Evolutionary conservation across 1,140 invertebrate genomes (phyloP).

Genomic region (Trichomalopsis sarcophagae): DNA sequence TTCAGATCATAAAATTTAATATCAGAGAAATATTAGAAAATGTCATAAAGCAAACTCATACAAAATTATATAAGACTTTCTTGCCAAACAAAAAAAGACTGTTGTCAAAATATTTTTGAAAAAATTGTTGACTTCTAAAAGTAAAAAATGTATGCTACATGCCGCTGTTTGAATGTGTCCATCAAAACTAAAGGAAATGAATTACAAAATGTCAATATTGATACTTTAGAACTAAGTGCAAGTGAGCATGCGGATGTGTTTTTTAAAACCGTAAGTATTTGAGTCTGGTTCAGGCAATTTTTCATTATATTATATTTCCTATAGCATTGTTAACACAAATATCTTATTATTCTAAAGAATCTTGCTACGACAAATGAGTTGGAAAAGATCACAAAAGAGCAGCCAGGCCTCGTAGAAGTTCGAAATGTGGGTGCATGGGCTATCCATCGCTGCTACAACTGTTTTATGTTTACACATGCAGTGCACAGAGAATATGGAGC

Average conservation of each 20-base stretch:
- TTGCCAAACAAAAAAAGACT: constrained; percentile 12
- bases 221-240: constrained; percentile 66
- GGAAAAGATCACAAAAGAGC: constrained; percentile 72
- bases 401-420: constrained; percentile 71
- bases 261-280: constrained; percentile 69
- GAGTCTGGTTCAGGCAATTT: neutral
- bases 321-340: neutral
- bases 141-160: constrained; percentile 67
- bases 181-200: constrained; percentile 70
- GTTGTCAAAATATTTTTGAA: constrained; percentile 43
- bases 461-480: constrained; percentile 74
- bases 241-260: constrained; percentile 68
- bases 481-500: constrained; percentile 74
- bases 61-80: neutral
- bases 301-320: constrained; percentile 2
- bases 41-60: constrained; percentile 14
- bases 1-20: constrained; percentile 32
- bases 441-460: constrained; percentile 73
- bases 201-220: constrained; percentile 65
- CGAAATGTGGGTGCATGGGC: constrained; percentile 73
- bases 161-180: constrained; percentile 75
- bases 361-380: constrained; percentile 68
- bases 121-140: constrained; percentile 14
- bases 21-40: neutral
- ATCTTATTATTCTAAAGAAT: constrained; percentile 61